These are phyloP conservation scores for Sphaerodactylus townsendi DNA, from an alignment of 2,113 vertebrate genomes.

Conservation along the genomic window DNA sequence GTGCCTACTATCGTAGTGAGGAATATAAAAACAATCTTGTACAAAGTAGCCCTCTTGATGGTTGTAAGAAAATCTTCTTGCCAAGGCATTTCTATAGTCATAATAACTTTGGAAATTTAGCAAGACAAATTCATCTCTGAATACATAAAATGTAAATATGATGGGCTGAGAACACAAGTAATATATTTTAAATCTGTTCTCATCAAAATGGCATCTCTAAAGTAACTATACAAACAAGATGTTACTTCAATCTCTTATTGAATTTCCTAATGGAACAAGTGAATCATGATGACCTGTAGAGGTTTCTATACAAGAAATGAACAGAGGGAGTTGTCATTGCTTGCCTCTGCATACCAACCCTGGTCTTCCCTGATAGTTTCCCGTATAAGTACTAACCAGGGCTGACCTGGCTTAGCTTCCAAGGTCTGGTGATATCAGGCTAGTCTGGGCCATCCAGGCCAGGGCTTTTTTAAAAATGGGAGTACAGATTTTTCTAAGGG, in stretches of 20 bases:
- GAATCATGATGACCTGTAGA: too few relatives aligned
- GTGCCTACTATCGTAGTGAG: not conserved
- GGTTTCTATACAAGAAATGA: too few relatives aligned
- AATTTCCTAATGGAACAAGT: too few relatives aligned
- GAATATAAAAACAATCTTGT: not conserved
- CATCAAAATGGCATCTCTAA: constrained; percentile 54
- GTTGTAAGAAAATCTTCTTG: not conserved
- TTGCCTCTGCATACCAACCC: too few relatives aligned
- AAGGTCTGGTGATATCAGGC: too few relatives aligned
- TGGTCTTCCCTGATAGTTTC: too few relatives aligned
- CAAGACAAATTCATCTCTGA: constrained; percentile 25
- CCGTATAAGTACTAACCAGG: too few relatives aligned
- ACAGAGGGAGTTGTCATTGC: too few relatives aligned
- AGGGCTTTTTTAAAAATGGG: not conserved
- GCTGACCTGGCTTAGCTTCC: too few relatives aligned
- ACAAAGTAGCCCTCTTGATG: not conserved
- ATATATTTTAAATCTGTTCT: constrained; percentile 63
- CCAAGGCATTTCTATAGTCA: constrained; percentile 33
- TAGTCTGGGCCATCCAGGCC: too few relatives aligned
- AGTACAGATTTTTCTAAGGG: not conserved
- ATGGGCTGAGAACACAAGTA: constrained; percentile 39
- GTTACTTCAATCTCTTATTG: constrained; percentile 35
- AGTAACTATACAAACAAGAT: constrained; percentile 39
- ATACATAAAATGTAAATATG: constrained; percentile 36
- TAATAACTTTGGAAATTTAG: constrained; percentile 27